phyloP scores from a whole-genome alignment of 2,113 vertebrate species.

The Sander vitreus region DNA sequence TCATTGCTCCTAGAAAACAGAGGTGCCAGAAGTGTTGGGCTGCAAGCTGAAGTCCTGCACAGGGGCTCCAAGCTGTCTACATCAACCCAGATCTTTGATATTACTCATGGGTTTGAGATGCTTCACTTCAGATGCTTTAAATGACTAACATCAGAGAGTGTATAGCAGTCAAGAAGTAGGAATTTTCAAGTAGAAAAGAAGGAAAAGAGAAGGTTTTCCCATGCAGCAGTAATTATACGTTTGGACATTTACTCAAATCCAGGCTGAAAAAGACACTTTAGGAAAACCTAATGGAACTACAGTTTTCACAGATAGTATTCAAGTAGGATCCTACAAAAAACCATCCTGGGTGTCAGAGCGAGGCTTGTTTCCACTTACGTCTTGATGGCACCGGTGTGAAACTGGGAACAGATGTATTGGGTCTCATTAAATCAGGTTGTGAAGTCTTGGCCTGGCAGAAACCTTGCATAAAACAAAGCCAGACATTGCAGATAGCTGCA shows the following conservation, averaged over 20 bases:
- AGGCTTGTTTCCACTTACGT: constrained; percentile 46
- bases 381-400: constrained; percentile 66
- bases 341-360: constrained; percentile 25
- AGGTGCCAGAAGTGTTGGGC: constrained; percentile 51
- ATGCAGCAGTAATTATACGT: constrained; percentile 41
- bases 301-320: constrained; percentile 4
- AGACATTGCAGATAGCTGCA: constrained; percentile 44
- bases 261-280: constrained; percentile 10
- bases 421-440: constrained; percentile 70
- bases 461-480: constrained; percentile 64
- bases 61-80: constrained; percentile 50
- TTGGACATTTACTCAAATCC: constrained; percentile 37
- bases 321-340: constrained; percentile 15
- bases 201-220: constrained; percentile 35
- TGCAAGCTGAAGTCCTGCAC: constrained; percentile 48
- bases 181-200: constrained; percentile 32
- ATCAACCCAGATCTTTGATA: constrained; percentile 41
- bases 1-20: constrained; percentile 62
- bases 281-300: not conserved
- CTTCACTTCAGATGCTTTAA: constrained; percentile 40
- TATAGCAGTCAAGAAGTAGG: not conserved
- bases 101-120: constrained; percentile 33
- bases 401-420: constrained; percentile 64
- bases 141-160: constrained; percentile 36
- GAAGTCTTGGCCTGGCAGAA: constrained; percentile 58